These are phyloP conservation scores for Dunckerocampus dactyliophorus DNA, from an alignment of 2,113 vertebrate species.

Conservation along the genomic window DNA sequence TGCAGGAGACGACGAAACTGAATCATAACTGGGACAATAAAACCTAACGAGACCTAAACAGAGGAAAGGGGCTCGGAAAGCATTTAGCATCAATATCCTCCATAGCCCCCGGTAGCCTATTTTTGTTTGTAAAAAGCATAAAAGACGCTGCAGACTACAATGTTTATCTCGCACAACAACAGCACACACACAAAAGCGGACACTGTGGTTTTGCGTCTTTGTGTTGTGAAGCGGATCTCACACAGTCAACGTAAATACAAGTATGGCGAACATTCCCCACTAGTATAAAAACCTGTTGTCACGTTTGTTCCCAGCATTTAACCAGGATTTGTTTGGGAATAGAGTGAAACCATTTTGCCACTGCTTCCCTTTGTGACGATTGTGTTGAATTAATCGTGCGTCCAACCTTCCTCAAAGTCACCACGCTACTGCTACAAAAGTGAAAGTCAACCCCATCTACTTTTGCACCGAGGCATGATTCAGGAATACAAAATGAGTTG, in stretches of 20 bases:
- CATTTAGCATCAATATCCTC: no score
- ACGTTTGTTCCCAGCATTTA: no score
- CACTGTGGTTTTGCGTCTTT: neutral
- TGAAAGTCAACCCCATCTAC: constrained; percentile 1
- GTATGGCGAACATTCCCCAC: neutral
- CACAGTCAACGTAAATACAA: neutral
- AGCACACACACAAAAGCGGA: neutral
- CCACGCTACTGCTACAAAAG: neutral
- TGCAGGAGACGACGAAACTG: neutral
- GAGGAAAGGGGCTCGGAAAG: no score
- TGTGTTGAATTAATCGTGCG: constrained; percentile 15
- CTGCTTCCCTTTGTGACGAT: neutral
- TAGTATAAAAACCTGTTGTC: no score
- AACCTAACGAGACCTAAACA: neutral
- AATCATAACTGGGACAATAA: neutral
- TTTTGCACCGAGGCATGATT: constrained; percentile 25
- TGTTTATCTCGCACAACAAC: neutral
- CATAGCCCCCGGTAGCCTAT: no score
- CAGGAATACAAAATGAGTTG: constrained; percentile 36
- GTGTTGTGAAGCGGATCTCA: neutral
- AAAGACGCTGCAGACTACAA: neutral
- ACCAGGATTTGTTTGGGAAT: no score
- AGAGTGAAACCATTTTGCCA: no score
- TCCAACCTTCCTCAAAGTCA: constrained; percentile 1
- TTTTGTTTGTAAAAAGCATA: neutral